Evolutionary conservation across 2,888 invertebrate genomes (phyloP).

Genomic region (Bursaphelenchus okinawaensis): DNA sequence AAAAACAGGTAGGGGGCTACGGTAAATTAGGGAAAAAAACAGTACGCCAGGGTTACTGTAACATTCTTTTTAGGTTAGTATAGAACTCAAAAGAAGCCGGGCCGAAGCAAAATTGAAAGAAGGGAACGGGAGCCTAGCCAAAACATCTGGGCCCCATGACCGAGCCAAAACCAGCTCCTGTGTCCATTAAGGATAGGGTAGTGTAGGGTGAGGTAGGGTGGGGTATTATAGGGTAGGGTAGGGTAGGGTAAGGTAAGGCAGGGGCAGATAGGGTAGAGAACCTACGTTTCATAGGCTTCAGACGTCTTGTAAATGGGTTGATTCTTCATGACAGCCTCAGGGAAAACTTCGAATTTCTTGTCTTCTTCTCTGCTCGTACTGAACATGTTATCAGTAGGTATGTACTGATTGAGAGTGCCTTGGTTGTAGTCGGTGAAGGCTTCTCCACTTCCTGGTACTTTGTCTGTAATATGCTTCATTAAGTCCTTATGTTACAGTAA

Average conservation of each 20-base stretch:
- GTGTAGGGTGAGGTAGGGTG: no score
- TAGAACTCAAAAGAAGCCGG: no score
- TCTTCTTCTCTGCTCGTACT: slow-evolving; percentile 48
- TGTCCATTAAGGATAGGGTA: no score
- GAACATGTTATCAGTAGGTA: slow-evolving; percentile 56
- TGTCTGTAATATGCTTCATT: slow-evolving; percentile 20
- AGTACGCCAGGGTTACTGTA: no score
- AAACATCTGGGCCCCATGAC: no score
- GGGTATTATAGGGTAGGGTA: no score
- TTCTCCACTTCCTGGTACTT: slow-evolving; percentile 34
- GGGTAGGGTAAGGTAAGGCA: background rate
- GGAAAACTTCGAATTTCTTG: slow-evolving; percentile 56
- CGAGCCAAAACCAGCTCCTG: no score
- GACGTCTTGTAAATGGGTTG: slow-evolving; percentile 48
- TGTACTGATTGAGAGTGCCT: slow-evolving; percentile 30
- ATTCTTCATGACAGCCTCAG: slow-evolving; percentile 51
- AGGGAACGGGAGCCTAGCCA: no score
- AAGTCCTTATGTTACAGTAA: background rate
- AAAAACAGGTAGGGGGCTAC: no score
- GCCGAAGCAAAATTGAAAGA: no score
- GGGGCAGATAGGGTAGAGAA: background rate
- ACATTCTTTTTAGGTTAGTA: no score
- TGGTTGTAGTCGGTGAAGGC: slow-evolving; percentile 17
- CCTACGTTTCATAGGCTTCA: slow-evolving; percentile 45
- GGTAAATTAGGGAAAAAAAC: no score